Evolutionary conservation across 2,797 vertebrate species (phyloP).

Genomic region (Squalus acanthias): DNA sequence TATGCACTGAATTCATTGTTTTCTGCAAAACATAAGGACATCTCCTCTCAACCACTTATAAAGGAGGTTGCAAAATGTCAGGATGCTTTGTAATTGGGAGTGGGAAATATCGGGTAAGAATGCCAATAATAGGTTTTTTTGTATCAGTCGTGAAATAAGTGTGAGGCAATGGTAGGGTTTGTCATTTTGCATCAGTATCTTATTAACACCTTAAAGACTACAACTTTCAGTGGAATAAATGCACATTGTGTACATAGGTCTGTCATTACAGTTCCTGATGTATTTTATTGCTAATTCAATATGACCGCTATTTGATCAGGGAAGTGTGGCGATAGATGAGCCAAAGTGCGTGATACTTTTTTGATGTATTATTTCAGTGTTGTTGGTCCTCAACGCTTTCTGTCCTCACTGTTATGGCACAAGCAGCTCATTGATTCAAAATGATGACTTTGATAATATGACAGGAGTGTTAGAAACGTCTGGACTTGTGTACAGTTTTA

Average conservation of each 20-base stretch:
- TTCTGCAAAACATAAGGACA: background rate
- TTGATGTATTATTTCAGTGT: background rate
- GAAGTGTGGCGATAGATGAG: background rate
- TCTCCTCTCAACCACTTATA: background rate
- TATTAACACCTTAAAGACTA: background rate
- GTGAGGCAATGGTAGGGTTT: background rate
- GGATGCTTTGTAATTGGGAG: background rate
- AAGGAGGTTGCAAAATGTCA: background rate
- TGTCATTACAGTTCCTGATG: too few relatives aligned
- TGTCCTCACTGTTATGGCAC: background rate
- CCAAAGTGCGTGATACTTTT: background rate
- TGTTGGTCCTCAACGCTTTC: background rate
- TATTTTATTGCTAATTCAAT: background rate
- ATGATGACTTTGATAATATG: background rate
- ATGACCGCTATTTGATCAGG: background rate
- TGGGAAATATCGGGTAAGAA: background rate
- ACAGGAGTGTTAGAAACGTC: background rate
- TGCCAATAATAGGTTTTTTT: background rate
- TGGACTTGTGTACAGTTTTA: background rate
- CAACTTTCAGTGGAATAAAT: background rate
- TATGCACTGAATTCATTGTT: background rate
- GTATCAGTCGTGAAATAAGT: background rate
- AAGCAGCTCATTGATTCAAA: background rate
- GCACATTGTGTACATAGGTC: too few relatives aligned
- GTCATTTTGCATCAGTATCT: background rate